phyloP scores from a whole-genome alignment of 2,797 vertebrate genomes.

The Cyprinodon diabolis region DNA sequence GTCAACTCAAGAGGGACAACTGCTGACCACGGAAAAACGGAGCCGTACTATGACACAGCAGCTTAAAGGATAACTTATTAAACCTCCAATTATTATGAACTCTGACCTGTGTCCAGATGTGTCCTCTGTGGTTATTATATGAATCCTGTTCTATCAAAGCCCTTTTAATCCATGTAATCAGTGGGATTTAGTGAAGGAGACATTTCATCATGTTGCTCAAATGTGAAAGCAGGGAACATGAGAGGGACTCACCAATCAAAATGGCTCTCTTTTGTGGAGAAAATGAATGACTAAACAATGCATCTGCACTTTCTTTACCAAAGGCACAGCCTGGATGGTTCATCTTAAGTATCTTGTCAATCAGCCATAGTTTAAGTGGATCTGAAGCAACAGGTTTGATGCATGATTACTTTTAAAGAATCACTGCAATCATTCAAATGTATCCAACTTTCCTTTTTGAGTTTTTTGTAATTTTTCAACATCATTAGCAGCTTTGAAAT shows the following conservation, averaged over 20 bases:
- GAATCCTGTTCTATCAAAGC: slow-evolving; percentile 34
- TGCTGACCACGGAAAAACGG: slow-evolving; percentile 25
- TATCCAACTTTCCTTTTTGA: slow-evolving; percentile 24
- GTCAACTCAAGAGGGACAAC: slow-evolving; percentile 36
- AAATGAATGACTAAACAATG: slow-evolving; percentile 24
- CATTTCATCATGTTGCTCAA: slow-evolving; percentile 24
- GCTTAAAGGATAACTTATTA: slow-evolving; percentile 42
- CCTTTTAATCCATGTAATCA: slow-evolving; percentile 56
- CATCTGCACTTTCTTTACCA: neutral
- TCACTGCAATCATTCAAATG: slow-evolving; percentile 17
- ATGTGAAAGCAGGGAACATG: slow-evolving; percentile 11
- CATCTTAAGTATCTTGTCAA: neutral
- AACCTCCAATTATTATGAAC: slow-evolving; percentile 34
- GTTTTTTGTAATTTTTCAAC: slow-evolving; percentile 16
- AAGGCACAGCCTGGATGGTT: neutral
- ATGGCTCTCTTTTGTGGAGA: slow-evolving; percentile 38
- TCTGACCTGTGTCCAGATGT: slow-evolving; percentile 64
- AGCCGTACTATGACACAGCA: slow-evolving; percentile 46
- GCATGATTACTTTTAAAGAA: slow-evolving; percentile 67
- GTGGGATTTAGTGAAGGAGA: slow-evolving; percentile 23
- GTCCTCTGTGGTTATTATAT: slow-evolving; percentile 36
- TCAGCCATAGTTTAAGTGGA: slow-evolving; percentile 2
- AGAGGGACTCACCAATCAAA: slow-evolving; percentile 35
- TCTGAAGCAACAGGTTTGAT: slow-evolving; percentile 76
- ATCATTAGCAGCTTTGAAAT: slow-evolving; percentile 12